Base-by-base conservation (phyloP, 2,113 vertebrate species). In the Microcebus lehilahytsara region DNA sequence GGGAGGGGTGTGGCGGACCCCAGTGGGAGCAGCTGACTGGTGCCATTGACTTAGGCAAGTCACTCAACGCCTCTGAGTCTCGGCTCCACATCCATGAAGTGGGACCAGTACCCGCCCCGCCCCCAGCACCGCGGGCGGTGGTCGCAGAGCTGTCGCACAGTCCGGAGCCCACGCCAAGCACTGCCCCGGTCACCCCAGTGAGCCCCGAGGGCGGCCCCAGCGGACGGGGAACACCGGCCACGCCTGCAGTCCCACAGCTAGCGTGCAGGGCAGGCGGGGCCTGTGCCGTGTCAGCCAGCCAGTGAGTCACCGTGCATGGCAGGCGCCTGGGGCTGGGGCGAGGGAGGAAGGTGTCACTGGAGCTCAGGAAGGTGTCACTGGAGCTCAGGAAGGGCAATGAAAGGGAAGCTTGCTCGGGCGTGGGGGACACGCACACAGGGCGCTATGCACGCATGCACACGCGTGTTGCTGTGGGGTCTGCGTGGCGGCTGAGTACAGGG, bases 391-490 rank as follows among this genome's bases (percentile, higher is more conserved):
- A 32, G 17, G 53, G 34, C n/a, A 8, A 9, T 5, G 23, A 23
- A 37, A 46, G n/a, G 32, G 64, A 27, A 51, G 5, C 17, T 46
- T 46, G n/a, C 42, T 64, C 17, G 10, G 62, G 46, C 11, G 9
- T 1, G 75, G 53, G 37, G 46, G 42, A 66, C 17, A 4, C 6
- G 8, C 30, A n/a, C 56, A n/a, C 16, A 17, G 1, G 23, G 17
- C 17, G 71, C 6, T 2, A 3, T 1, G 42, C 0, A 46, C 0
- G 2, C 2, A 1, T 2, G 40, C 34, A 0, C 1, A 32, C 9
- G 2, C 34, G 62, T 2, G 30, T 25, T 5, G 40, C 42, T 12
- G 2, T 0, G 2, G 83, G 10, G 34, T 5, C 53, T 10, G 42
- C 6, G 51, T 6, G 16, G 12, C 10, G 40, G 20, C 0, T 16